A percentile compares a stretch with the other conserved stretches of the same genome.
Conservation (phyloP, 1,140 invertebrate species). For the Diuraphis noxia region DNA sequence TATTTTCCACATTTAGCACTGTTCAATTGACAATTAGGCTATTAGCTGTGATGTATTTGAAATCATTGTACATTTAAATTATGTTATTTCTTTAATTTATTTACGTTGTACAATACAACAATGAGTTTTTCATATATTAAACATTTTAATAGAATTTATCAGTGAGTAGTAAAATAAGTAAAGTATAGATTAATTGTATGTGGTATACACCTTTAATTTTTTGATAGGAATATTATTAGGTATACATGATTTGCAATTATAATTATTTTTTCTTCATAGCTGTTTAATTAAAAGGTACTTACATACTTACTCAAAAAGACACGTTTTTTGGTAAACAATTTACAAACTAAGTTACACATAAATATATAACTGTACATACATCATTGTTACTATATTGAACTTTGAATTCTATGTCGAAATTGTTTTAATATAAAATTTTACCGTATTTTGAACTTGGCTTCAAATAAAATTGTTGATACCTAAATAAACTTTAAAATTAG, state of each 20-base stretch:
- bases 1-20: no score
- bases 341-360: not conserved
- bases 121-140: not conserved
- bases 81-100: no score
- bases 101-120: not conserved
- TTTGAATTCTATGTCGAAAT: not conserved
- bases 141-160: not conserved
- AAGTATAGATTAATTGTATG: not conserved
- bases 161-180: not conserved
- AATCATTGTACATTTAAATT: not conserved
- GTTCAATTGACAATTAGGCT: no score
- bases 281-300: not conserved
- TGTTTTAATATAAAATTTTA: not conserved
- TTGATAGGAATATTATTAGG: not conserved
- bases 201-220: not conserved
- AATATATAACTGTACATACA: not conserved
- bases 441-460: not conserved
- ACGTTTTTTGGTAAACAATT: not conserved
- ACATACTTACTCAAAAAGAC: not conserved
- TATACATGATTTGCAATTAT: not conserved
- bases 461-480: not conserved
- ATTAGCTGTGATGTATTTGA: no score
- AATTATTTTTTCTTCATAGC: not conserved
- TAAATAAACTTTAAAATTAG: not conserved
- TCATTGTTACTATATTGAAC: not conserved